Base-by-base conservation (phyloP, 1,140 invertebrate species). In the Pseudomyrmex pallidus region DNA sequence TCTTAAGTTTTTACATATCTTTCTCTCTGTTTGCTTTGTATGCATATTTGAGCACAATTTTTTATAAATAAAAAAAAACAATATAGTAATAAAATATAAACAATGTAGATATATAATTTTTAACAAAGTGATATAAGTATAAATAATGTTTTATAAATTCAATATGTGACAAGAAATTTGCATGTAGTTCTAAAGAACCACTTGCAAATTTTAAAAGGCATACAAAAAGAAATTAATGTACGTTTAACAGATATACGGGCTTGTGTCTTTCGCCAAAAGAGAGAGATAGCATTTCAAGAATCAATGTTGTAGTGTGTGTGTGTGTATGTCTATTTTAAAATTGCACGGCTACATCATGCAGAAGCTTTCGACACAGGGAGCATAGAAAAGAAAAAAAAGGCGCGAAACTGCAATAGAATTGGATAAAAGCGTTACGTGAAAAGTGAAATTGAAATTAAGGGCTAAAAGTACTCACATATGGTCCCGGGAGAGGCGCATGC, bases 401-500 rank as follows among this genome's bases (percentile, higher is more conserved):
- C 35, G 1, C 44, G 0, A 57, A 35, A 63, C 1, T 48, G 61
- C 17, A 66, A 80, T 46, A 20, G 48, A 67, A 9, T 77, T 20
- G 8, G 54, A 56, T 50, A 54, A 61, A 80, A 80, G 62, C 66
- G 44, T 70, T 44, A 50, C n/a, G 25, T 57, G 56, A 63, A 74
- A 46, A 82, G 57, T 74, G 74, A 85, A 80, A 83, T 85, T 85
- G 85, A 91, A 91, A 90, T 91, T 87, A 91, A 92, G 91, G 90
- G 87, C 89, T 35, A 83, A 91, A 77, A 92, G 89, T 94, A 94
- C 94, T 94, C 91, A 94, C 94, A 90, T 92, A 92, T 94, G 93
- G 93, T 94, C 93, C 93, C 92, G 91, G 94, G 93, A 91, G 93
- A 94, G 94, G 94, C 92, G 93, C 94, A 94, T 94, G 94, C 93